A percentile compares a stretch with the other conserved stretches of the same genome.
Conservation (phyloP, 2,113 vertebrate genomes). For the Prietella phreatophila region DNA sequence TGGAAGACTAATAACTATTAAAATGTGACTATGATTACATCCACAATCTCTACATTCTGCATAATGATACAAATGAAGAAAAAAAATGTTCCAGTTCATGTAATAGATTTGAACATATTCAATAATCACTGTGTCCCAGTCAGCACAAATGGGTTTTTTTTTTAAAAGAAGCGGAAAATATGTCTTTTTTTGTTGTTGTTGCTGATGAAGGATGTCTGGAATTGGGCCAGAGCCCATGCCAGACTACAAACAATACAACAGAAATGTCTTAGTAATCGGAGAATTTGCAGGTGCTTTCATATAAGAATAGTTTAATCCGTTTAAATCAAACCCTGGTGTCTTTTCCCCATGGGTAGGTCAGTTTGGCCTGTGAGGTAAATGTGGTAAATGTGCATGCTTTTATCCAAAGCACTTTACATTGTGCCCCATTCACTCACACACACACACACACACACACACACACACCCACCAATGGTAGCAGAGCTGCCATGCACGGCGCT, state of each 20-base stretch:
- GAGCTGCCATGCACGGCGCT: too few relatives aligned
- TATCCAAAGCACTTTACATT: too few relatives aligned
- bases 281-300: neutral
- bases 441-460: too few relatives aligned
- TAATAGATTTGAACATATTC: neutral
- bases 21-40: slow-evolving; percentile 1
- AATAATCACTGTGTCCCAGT: neutral
- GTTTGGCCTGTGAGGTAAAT: neutral
- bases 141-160: neutral
- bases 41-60: neutral
- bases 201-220: neutral
- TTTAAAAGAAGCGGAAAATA: neutral
- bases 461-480: too few relatives aligned
- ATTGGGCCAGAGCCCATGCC: neutral
- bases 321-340: neutral
- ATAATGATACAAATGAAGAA: slow-evolving; percentile 1
- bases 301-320: neutral
- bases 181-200: neutral
- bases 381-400: too few relatives aligned
- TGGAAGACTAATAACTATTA: slow-evolving; percentile 4
- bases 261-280: neutral
- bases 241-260: neutral
- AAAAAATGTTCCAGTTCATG: neutral
- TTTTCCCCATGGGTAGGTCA: neutral
- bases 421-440: too few relatives aligned